Percentiles rank a stretch among this genome's conserved stretches.
phyloP scores from a whole-genome alignment of 2,113 vertebrate genomes.

The Notarius quadriscutis region DNA sequence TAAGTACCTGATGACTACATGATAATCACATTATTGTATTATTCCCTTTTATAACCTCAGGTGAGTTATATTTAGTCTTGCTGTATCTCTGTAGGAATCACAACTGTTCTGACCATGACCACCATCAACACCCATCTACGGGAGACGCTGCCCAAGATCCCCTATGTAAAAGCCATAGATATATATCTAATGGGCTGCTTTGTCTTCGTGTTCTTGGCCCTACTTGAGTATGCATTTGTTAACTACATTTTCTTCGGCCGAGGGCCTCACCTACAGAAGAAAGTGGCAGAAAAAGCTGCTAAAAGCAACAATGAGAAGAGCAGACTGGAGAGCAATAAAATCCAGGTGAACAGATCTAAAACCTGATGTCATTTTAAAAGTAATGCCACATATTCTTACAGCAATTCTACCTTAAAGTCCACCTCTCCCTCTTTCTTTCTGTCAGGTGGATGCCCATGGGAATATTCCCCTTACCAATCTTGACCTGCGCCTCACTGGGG shows the following conservation, averaged over 20 bases:
- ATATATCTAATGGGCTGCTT: conserved; percentile 96
- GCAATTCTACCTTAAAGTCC: background rate
- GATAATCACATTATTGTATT: conserved; percentile 6
- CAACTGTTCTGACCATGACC: conserved; percentile 94
- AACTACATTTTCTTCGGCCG: conserved; percentile 97
- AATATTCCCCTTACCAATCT: conserved; percentile 86
- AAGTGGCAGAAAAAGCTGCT: conserved; percentile 80
- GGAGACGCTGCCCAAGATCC: conserved; percentile 92
- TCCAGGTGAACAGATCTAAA: conserved; percentile 58
- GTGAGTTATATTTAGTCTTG: background rate
- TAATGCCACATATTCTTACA: background rate
- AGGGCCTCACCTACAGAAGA: conserved; percentile 87
- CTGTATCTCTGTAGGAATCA: conserved; percentile 80
- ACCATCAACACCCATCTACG: conserved; percentile 93
- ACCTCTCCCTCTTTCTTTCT: conserved; percentile 32
- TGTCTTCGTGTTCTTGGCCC: conserved; percentile 91
- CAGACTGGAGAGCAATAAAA: conserved; percentile 66
- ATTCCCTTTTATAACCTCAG: background rate
- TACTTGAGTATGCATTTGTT: conserved; percentile 93
- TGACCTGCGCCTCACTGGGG: conserved; percentile 73
- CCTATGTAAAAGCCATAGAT: conserved; percentile 92
- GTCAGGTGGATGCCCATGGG: conserved; percentile 84
- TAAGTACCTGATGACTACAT: background rate
- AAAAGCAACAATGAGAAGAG: conserved; percentile 73
- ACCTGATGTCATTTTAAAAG: background rate